phyloP scores from a whole-genome alignment of 2,797 vertebrate species.

The Phoebastria nigripes region DNA sequence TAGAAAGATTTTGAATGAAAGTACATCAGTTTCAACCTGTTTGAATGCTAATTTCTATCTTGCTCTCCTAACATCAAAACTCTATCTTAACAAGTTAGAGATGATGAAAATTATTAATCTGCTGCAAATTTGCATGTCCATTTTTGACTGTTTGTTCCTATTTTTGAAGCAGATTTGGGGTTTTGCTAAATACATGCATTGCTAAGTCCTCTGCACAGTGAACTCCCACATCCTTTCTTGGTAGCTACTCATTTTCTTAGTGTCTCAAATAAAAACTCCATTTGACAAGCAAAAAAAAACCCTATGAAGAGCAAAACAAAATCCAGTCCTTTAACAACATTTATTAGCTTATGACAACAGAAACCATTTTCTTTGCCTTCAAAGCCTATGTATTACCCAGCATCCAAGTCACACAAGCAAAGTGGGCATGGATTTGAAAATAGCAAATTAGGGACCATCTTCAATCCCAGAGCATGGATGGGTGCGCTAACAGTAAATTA shows the following conservation, averaged over 20 bases:
- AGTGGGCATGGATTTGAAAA: not conserved
- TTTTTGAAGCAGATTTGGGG: not conserved
- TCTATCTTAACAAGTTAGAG: not conserved
- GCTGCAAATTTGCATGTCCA: not conserved
- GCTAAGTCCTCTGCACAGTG: not conserved
- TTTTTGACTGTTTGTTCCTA: not conserved
- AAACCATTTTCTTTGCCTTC: not conserved
- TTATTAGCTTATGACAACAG: not conserved
- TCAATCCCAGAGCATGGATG: not conserved
- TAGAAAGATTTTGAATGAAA: not conserved
- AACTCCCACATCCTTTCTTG: not conserved
- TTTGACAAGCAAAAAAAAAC: not conserved
- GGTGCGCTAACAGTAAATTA: not conserved
- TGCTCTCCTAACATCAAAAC: not conserved
- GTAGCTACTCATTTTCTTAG: not conserved
- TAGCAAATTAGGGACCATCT: accelerated
- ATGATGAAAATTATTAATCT: not conserved
- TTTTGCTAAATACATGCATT: not conserved
- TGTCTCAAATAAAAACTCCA: not conserved
- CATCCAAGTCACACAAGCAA: not conserved
- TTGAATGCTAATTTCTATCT: not conserved
- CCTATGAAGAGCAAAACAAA: not conserved
- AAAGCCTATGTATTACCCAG: not conserved
- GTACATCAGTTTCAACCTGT: not conserved
- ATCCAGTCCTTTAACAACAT: not conserved